Conservation (phyloP, 2,113 vertebrate genomes). For the Lipophrys pholis region DNA sequence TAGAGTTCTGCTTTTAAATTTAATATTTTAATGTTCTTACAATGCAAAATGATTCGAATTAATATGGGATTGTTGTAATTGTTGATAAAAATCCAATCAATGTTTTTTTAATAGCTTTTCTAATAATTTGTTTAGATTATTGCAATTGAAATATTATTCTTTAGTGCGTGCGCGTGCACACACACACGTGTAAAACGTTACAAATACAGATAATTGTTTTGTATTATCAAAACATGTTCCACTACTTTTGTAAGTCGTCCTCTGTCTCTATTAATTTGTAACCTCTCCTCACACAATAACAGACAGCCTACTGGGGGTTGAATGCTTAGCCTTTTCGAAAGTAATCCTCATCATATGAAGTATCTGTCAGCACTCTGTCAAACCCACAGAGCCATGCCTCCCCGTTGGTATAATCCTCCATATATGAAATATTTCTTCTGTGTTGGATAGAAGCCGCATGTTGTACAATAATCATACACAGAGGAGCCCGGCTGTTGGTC, state of each 20-base stretch:
- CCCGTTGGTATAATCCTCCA: constrained; percentile 64
- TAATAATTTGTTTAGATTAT: not conserved
- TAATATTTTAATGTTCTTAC: not conserved
- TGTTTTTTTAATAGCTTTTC: not conserved
- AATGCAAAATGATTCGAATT: not conserved
- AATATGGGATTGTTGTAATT: not conserved
- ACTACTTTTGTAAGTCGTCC: constrained; percentile 1
- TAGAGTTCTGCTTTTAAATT: not conserved
- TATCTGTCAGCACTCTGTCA: constrained; percentile 45
- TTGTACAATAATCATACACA: constrained; percentile 46
- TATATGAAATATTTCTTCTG: constrained; percentile 74
- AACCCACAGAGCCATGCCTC: constrained; percentile 7
- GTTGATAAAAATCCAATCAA: not conserved
- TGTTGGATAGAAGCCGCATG: constrained; percentile 35
- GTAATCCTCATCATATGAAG: constrained; percentile 73
- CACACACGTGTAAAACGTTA: not conserved
- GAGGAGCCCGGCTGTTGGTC: constrained; percentile 27
- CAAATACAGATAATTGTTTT: not conserved
- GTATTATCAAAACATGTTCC: not conserved
- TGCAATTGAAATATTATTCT: constrained; percentile 5
- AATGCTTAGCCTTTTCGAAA: constrained; percentile 41
- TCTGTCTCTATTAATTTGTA: constrained; percentile 45
- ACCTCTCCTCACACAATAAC: constrained; percentile 32
- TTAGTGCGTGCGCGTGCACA: no score
- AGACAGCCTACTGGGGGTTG: constrained; percentile 48